A percentile compares a stretch with the other conserved stretches of the same genome.
Evolutionary conservation across 2,888 invertebrate species (phyloP).

Genomic region (Carabus problematicus): DNA sequence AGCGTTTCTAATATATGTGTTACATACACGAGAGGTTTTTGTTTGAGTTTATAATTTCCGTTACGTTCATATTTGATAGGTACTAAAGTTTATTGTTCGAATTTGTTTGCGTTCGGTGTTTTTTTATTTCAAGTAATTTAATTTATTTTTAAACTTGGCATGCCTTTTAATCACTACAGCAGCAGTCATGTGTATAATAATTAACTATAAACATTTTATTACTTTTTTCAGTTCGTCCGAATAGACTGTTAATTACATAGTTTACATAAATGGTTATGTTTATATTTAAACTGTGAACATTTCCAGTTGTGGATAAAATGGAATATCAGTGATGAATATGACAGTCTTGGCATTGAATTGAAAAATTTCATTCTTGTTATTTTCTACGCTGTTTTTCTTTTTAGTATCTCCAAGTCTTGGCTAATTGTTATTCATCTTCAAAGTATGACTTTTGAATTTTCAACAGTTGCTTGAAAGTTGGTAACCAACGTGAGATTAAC

Average conservation of each 20-base stretch:
- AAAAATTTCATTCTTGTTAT: too few species aligned
- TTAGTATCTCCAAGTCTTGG: not conserved
- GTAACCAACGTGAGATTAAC: not conserved
- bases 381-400: too few species aligned
- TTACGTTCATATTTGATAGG: too few species aligned
- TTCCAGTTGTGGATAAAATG: too few species aligned
- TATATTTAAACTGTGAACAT: too few species aligned
- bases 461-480: not conserved
- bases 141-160: constrained; percentile 1
- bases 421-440: constrained; percentile 5
- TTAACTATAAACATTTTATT: constrained; percentile 35
- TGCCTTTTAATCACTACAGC: not conserved
- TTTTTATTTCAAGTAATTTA: not conserved
- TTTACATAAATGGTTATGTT: too few species aligned
- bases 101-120: not conserved
- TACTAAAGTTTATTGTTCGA: too few species aligned
- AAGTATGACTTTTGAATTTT: constrained; percentile 7
- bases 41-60: too few species aligned
- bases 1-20: not conserved
- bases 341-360: too few species aligned
- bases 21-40: too few species aligned
- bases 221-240: constrained; percentile 19
- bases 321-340: too few species aligned
- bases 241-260: too few species aligned
- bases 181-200: constrained; percentile 14